A percentile compares a stretch with the other conserved stretches of the same genome.
phyloP scores from a whole-genome alignment of 30 jellyfish, hydroid and myxozoan species.

The Hydractinia echinata region DNA sequence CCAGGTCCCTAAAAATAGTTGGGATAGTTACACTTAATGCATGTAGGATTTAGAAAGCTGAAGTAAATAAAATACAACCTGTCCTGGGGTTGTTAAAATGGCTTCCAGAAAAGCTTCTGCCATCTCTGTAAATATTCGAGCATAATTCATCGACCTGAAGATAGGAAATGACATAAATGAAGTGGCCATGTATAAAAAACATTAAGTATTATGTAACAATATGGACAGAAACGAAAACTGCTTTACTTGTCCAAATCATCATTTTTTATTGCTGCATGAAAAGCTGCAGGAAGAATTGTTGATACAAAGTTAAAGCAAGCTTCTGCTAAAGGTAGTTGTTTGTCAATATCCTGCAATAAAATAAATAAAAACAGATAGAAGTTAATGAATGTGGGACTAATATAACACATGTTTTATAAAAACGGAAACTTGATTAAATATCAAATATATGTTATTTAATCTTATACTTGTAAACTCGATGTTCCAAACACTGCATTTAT shows the following conservation, averaged over 20 bases:
- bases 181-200: background rate
- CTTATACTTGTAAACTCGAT: too few relatives aligned
- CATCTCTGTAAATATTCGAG: conserved; percentile 78
- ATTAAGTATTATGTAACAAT: background rate
- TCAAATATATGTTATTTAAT: background rate
- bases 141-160: conserved; percentile 59
- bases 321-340: conserved; percentile 72
- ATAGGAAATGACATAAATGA: background rate
- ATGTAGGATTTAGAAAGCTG: background rate
- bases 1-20: conserved; percentile 69
- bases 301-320: conserved; percentile 66
- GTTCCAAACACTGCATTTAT: background rate
- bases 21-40: background rate
- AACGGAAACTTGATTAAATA: background rate
- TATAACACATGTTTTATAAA: background rate
- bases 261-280: conserved; percentile 56
- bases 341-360: conserved; percentile 55
- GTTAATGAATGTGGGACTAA: too few relatives aligned
- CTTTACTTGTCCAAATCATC: conserved; percentile 72
- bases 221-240: background rate
- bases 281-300: conserved; percentile 54
- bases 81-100: conserved; percentile 65
- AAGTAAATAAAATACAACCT: conserved; percentile 22
- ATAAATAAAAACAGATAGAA: too few relatives aligned
- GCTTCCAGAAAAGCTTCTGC: conserved; percentile 65